Evolutionary conservation across 64 coral and sea anemone genomes (phyloP), one percentile per base, ranked within the genome.

Genomic region (Dendrophyllia cribrosa): DNA sequence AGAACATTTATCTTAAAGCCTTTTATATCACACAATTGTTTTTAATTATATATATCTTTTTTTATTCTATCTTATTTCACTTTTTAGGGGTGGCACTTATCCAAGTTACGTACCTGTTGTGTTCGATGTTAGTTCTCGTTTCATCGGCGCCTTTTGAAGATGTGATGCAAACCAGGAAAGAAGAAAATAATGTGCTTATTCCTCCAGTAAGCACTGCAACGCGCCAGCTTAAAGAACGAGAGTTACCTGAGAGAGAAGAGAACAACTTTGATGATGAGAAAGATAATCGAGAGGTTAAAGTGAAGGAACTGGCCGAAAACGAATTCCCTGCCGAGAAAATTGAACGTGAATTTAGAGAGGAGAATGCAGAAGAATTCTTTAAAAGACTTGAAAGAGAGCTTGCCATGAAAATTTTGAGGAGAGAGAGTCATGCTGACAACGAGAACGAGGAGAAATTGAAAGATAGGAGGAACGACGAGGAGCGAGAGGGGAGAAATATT

Each of bases 331-430:
- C 53, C 53, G 53, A 23, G 82, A 56, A 53, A 51, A 2, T 70
- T 43, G 52, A 68, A 6, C 20, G 43, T 53, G 22, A 9, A n/a
- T 26, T 77, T 3, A 6, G 55, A 20, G 53, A 76, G 0, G 66
- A 59, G 12, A 61, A 23, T 60, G 53, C n/a, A 9, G 58, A 89
- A 25, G 43, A 78, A 13, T 66, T 75, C 7, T 61, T 76, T 4
- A 52, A 17, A 24, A 66, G 73, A 64, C 55, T 66, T 17, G 60
- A 77, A 65, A 75, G 60, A 43, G 87, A 89, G 44, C 60, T 66
- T 19, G 74, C 66, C 3, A 19, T 25, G 82, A 6, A 86, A 86
- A 45, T 24, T 67, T 67, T 13, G 59, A 74, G 49, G n/a, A 63
- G 19, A 2, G 34, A 49, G 47, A 50, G 72, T 70, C 6, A 26